Percentiles rank a stretch among this genome's conserved stretches.
Evolutionary conservation across 2,888 invertebrate genomes (phyloP).

Genomic region (Euplagia quadripunctaria): DNA sequence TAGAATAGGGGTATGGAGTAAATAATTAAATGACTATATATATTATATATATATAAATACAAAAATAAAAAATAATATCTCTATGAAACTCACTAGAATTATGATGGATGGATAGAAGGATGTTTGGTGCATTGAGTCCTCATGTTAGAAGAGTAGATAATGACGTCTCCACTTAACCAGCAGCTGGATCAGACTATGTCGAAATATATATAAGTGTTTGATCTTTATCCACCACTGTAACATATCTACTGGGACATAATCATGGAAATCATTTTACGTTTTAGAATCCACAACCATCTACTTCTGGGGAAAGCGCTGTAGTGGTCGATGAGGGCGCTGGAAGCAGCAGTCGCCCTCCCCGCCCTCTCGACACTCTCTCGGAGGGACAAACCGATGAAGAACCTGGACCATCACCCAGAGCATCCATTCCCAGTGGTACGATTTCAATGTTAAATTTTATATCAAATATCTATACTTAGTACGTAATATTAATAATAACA

Average conservation of each 20-base stretch:
- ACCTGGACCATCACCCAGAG: conserved; percentile 63
- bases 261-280: conserved; percentile 7
- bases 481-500: background rate
- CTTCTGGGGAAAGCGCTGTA: conserved; percentile 58
- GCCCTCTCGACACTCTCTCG: conserved; percentile 74
- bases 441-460: background rate
- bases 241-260: background rate
- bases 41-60: too few species aligned
- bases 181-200: too few species aligned
- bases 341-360: conserved; percentile 42
- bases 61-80: too few species aligned
- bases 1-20: too few species aligned
- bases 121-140: too few species aligned
- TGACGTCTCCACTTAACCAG: too few species aligned
- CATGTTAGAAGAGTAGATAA: too few species aligned
- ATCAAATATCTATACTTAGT: background rate
- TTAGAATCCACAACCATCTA: conserved; percentile 79
- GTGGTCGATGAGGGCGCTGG: conserved; percentile 16
- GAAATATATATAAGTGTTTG: too few species aligned
- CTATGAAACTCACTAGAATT: too few species aligned
- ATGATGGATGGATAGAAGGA: too few species aligned
- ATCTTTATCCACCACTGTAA: background rate
- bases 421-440: conserved; percentile 69
- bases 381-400: conserved; percentile 76
- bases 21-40: too few species aligned